These are phyloP conservation scores for Volucella inanis DNA, from an alignment of 2,888 invertebrate species.

Conservation along the genomic window DNA sequence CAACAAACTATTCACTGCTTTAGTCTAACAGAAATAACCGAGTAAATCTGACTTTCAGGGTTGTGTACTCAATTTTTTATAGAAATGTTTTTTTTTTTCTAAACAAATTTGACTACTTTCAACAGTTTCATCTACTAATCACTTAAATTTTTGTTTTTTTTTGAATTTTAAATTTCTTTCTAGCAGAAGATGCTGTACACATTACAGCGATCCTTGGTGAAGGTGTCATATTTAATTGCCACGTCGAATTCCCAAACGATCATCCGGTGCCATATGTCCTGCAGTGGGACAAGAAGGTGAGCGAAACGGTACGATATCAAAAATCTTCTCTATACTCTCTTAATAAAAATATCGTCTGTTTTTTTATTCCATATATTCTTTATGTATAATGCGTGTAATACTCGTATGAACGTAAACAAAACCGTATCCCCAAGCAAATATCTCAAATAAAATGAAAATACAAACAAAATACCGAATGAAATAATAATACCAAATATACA, in stretches of 20 bases:
- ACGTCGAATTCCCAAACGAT: slow-evolving; percentile 97
- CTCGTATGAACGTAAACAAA: slow-evolving; percentile 61
- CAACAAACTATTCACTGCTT: too few relatives aligned
- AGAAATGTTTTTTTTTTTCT: too few relatives aligned
- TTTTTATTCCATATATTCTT: slow-evolving; percentile 76
- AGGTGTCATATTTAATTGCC: slow-evolving; percentile 98
- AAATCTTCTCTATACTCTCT: slow-evolving; percentile 85
- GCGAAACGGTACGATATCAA: slow-evolving; percentile 95
- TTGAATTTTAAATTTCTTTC: slow-evolving; percentile 54
- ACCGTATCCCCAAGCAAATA: slow-evolving; percentile 74
- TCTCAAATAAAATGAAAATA: slow-evolving; percentile 67
- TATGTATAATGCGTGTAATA: slow-evolving; percentile 74
- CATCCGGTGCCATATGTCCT: slow-evolving; percentile 98
- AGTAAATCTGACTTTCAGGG: too few relatives aligned
- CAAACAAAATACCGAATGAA: too few relatives aligned
- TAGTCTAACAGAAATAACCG: too few relatives aligned
- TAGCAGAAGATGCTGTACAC: slow-evolving; percentile 92
- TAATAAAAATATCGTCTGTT: slow-evolving; percentile 81
- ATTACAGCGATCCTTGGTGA: slow-evolving; percentile 98
- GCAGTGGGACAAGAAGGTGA: slow-evolving; percentile 99
- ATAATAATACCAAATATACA: slow-evolving; percentile 52
- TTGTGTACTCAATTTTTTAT: too few relatives aligned
- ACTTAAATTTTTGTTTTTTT: not conserved
- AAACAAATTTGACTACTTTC: too few relatives aligned
- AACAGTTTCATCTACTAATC: not conserved